Base-by-base conservation (phyloP, 2,888 invertebrate genomes). In the Hyposoter dolosus region DNA sequence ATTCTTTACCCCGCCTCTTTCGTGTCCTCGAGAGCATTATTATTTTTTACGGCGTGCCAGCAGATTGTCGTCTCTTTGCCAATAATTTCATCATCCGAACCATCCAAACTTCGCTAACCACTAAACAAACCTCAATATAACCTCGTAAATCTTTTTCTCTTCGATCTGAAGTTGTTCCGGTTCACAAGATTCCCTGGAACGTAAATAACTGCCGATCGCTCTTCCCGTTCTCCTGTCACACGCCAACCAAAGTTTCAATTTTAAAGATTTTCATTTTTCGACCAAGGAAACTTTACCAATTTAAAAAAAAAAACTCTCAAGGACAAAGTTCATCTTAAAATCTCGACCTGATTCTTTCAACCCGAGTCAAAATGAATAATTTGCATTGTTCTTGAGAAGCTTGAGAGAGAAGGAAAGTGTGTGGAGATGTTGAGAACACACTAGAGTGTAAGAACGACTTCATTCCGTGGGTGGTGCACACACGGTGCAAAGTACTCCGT, bases 401-500 rank as follows among this genome's bases (percentile, higher is more conserved):
- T n/a, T 45, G 53, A 5, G 15, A 45, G n/a, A 19, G 60, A 5
- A 40, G 15, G 65, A 72, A 28, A 15, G 28, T n/a, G n/a, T n/a
- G n/a, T 15, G 28, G 60, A 7, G 40, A 47, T 12, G 74, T 76
- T 87, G 77, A 68, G 82, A 88, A 72, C 47, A 85, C 79, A 77
- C 87, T 68, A 65, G 82, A 71, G 84, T 83, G 83, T 82, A 85
- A 87, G 78, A 89, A 92, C 90, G 89, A 91, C 90, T 93, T 92
- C 90, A 93, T 93, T 90, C 88, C 89, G 90, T 90, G 90, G 91
- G 90, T 91, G 91, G 91, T 90, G 88, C 87, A 88, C 87, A 66
- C 47, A 65, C 76, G 87, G 90, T 88, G 91, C 89, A 89, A 92
- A 90, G 90, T 90, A 90, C 88, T 88, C 80, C 90, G 88, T 91